Evolutionary conservation across 2,888 invertebrate genomes (phyloP), one percentile per base, ranked within the genome.

Genomic region (Hypselothyrea guttata): DNA sequence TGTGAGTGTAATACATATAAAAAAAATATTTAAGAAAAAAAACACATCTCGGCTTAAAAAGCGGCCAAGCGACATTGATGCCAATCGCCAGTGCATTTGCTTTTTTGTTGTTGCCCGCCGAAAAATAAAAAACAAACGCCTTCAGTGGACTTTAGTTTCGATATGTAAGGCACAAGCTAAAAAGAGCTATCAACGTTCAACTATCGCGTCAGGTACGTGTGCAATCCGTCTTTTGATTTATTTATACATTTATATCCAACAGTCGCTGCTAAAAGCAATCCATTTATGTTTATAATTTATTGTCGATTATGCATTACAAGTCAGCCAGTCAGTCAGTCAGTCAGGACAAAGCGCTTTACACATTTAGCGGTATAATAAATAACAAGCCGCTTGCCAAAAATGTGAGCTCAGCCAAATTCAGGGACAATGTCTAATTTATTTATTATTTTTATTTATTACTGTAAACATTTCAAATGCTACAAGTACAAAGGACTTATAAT

Each of bases 21-120:
- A 56, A 62, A 57, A 59, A 33, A 55, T 45, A 55, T 61, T 46
- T 64, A 51, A 51, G 7, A 15, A 31, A 55, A 56, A 40, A 52
- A 15, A 51, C 59, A 54, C 41, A 57, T 66, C 42, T 38, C 45
- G 49, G 66, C 54, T 56, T 66, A 60, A 78, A 85, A 84, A 81
- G 71, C 86, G 60, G 67, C 71, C 85, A 76, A 86, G 71, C 86
- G 86, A 86, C 81, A 82, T 82, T 81, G 86, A 85, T 83, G 86
- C 73, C 74, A 82, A 82, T 84, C 77, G 66, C 48, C 65, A 58
- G 47, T 84, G 77, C 77, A 82, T 66, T 60, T 61, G 11, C 5
- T 49, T 58, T n/a, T 47, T 60, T 59, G 47, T 55, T 51, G 48
- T 41, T 55, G 51, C 18, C 51, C 56, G 61, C 61, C 47, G n/a